A percentile compares a stretch with the other conserved stretches of the same genome.
Evolutionary conservation across 1,140 invertebrate genomes (phyloP).

Genomic region (Pseudoatta argentina): DNA sequence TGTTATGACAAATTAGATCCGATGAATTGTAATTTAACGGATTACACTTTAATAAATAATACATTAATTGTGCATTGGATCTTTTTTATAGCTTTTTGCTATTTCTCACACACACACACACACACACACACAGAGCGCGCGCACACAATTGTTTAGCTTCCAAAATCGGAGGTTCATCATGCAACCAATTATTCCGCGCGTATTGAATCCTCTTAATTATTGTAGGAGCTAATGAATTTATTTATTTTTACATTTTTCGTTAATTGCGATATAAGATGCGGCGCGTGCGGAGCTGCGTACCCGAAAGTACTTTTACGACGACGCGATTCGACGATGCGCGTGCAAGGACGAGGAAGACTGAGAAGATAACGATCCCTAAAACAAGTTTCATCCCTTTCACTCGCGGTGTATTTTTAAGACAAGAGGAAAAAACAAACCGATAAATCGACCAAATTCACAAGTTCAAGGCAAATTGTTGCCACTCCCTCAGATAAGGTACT

Average conservation of each 20-base stretch:
- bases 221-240: background rate
- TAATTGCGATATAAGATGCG: background rate
- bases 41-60: background rate
- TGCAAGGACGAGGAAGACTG: background rate
- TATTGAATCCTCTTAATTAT: background rate
- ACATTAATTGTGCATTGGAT: background rate
- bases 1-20: background rate
- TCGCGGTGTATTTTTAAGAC: background rate
- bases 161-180: background rate
- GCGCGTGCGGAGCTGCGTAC: too few relatives aligned
- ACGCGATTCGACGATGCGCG: background rate
- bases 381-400: conserved; percentile 4
- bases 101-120: too few relatives aligned
- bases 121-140: too few relatives aligned
- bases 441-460: conserved; percentile 52
- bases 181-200: background rate
- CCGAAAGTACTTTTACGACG: too few relatives aligned
- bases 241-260: background rate
- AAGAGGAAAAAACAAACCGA: conserved; percentile 6
- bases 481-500: conserved; percentile 48
- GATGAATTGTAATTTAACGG: background rate
- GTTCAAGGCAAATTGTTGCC: conserved; percentile 72
- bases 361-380: background rate
- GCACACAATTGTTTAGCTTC: background rate
- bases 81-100: too few relatives aligned